A percentile compares a stretch with the other conserved stretches of the same genome.
Evolutionary conservation across 2,113 vertebrate species (phyloP).

Genomic region (Cygnus atratus): DNA sequence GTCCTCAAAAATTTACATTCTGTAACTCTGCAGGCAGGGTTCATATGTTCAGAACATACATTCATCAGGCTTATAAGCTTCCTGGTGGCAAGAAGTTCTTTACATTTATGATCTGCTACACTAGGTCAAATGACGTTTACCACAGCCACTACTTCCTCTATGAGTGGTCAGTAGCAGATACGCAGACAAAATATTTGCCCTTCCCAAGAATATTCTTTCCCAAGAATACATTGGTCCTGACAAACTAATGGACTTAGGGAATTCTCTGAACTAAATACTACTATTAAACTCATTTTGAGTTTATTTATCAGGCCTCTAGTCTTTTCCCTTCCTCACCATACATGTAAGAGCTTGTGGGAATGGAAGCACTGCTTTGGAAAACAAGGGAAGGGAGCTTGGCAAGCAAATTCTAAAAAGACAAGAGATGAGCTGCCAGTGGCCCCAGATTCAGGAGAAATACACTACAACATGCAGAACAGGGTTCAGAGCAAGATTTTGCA

Average conservation of each 20-base stretch:
- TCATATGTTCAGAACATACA: background rate
- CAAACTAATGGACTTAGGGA: background rate
- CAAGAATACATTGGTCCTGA: background rate
- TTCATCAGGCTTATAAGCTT: background rate
- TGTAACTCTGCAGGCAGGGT: background rate
- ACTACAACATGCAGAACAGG: background rate
- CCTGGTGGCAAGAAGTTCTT: background rate
- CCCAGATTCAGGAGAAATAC: background rate
- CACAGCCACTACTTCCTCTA: background rate
- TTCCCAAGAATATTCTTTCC: background rate
- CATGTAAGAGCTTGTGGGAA: background rate
- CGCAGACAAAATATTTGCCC: background rate
- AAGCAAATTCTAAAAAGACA: background rate
- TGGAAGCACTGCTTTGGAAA: background rate
- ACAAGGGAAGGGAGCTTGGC: background rate
- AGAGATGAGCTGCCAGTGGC: background rate
- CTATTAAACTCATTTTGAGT: background rate
- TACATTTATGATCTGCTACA: background rate
- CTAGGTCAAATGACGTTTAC: background rate
- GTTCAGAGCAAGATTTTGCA: background rate
- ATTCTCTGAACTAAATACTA: slow-evolving; percentile 1
- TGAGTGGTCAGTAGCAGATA: background rate
- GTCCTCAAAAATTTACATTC: background rate
- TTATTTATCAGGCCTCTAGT: background rate
- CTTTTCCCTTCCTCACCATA: background rate